Evolutionary conservation across 2,113 vertebrate genomes (phyloP).

Genomic region (Mus pahari): DNA sequence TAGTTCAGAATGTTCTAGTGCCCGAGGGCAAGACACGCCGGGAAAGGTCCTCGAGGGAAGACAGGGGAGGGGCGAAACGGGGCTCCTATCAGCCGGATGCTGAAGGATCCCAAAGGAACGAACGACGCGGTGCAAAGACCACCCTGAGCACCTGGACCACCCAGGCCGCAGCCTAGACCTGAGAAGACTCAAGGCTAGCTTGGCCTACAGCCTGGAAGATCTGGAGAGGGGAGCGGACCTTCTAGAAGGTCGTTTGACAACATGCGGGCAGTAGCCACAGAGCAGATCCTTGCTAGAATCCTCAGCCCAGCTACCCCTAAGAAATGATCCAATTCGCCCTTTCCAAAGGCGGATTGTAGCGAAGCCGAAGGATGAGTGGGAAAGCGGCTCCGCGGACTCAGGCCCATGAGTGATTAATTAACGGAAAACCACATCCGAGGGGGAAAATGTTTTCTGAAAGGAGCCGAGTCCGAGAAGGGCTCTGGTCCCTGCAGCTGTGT

Average conservation of each 20-base stretch:
- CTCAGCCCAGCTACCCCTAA: neutral
- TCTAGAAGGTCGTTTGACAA: neutral
- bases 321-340: neutral
- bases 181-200: neutral
- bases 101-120: constrained; percentile 20
- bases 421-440: constrained; percentile 88
- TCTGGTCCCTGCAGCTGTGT: constrained; percentile 80
- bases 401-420: constrained; percentile 87
- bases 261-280: neutral
- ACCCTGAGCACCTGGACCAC: constrained; percentile 77
- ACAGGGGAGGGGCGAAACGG: no score
- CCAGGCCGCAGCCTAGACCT: constrained; percentile 58
- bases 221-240: neutral
- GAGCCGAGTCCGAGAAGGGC: constrained; percentile 58
- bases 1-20: neutral
- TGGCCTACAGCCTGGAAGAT: neutral
- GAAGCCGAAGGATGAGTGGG: neutral
- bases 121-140: constrained; percentile 27
- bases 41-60: neutral
- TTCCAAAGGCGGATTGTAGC: constrained; percentile 80
- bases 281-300: accelerated
- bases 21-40: neutral
- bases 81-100: neutral
- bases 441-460: constrained; percentile 81
- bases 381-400: constrained; percentile 77